Conservation (phyloP, 2,888 invertebrate genomes). For the Hypselothyrea guttata region DNA sequence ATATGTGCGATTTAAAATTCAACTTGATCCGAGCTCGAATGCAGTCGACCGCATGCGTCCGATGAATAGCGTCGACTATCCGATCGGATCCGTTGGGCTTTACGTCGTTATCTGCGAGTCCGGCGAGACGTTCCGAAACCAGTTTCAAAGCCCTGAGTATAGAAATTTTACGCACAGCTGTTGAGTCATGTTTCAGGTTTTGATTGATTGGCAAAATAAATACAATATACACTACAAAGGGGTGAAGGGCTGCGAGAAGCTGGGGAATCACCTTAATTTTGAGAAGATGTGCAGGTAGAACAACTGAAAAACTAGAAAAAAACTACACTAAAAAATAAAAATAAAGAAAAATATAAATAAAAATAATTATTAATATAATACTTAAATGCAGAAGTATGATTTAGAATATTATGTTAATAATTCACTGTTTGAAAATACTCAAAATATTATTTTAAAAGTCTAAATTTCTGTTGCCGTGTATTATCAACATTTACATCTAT, state of each 20-base stretch:
- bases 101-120: slow-evolving; percentile 32
- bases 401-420: too few relatives aligned
- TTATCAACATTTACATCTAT: neutral
- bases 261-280: slow-evolving; percentile 31
- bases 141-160: slow-evolving; percentile 36
- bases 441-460: too few relatives aligned
- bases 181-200: slow-evolving; percentile 54
- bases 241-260: too few relatives aligned
- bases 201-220: slow-evolving; percentile 40
- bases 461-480: neutral
- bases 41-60: slow-evolving; percentile 57
- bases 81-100: slow-evolving; percentile 33
- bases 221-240: too few relatives aligned
- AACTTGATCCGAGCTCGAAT: slow-evolving; percentile 8
- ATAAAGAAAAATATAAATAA: too few relatives aligned
- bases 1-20: neutral
- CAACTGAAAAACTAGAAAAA: too few relatives aligned
- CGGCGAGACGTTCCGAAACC: slow-evolving; percentile 44
- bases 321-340: too few relatives aligned
- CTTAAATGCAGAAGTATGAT: too few relatives aligned
- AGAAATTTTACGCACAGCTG: slow-evolving; percentile 46
- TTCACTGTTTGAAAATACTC: too few relatives aligned
- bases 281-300: too few relatives aligned
- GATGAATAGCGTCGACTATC: slow-evolving; percentile 56
- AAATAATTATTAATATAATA: too few relatives aligned